Conservation (phyloP, 2,888 invertebrate genomes). For the Pycnomerus fuliginosus region DNA sequence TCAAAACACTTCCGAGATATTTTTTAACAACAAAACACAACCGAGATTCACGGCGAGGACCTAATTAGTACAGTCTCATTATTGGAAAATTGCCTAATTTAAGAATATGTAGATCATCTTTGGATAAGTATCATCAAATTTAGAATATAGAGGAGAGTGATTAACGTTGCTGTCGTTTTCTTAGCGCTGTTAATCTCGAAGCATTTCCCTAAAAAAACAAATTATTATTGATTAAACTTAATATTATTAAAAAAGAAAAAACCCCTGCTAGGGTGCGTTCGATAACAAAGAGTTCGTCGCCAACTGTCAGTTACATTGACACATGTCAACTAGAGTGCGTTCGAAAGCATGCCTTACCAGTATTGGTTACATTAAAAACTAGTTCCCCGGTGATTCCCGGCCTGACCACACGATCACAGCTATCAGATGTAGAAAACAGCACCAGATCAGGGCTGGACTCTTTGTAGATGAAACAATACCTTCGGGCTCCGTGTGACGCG, state of each 20-base stretch:
- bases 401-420: conserved; percentile 61
- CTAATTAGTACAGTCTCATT: conserved; percentile 39
- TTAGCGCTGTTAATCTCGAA: conserved; percentile 53
- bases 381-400: conserved; percentile 60
- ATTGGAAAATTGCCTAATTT: conserved; percentile 33
- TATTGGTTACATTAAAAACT: conserved; percentile 69
- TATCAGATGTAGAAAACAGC: conserved; percentile 63
- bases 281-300: no score
- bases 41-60: conserved; percentile 33
- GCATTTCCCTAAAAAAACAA: conserved; percentile 62
- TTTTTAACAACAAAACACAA: conserved; percentile 37
- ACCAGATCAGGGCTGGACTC: conserved; percentile 58
- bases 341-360: conserved; percentile 60
- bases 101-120: conserved; percentile 43
- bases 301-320: no score
- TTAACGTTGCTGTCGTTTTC: conserved; percentile 14
- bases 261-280: background rate
- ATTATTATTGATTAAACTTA: background rate
- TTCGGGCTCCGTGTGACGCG: conserved; percentile 64
- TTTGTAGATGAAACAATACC: conserved; percentile 77
- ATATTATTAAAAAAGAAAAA: background rate
- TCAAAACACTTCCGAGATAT: no score
- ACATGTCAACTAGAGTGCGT: no score
- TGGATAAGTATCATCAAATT: conserved; percentile 26
- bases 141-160: conserved; percentile 27